These are phyloP conservation scores for Herpailurus yagouaroundi DNA, from an alignment of 2,113 vertebrate genomes.

Conservation along the genomic window DNA sequence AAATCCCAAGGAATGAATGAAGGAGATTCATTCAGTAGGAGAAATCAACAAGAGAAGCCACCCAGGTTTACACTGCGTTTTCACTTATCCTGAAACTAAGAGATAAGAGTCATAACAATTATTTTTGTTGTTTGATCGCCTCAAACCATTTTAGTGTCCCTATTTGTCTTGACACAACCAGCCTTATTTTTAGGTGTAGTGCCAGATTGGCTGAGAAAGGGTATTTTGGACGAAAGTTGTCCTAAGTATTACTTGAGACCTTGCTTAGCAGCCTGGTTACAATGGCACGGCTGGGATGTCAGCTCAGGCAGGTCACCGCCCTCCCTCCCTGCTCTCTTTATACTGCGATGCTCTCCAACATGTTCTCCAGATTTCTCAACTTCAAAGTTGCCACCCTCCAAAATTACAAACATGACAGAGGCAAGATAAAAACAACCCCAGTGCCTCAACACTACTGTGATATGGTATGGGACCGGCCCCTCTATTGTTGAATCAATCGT, in stretches of 20 bases:
- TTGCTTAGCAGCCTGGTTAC: background rate
- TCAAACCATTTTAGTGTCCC: background rate
- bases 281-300: background rate
- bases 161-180: background rate
- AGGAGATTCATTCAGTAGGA: background rate
- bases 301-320: background rate
- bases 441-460: background rate
- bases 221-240: background rate
- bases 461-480: background rate
- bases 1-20: background rate
- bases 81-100: background rate
- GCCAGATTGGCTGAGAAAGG: background rate
- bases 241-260: background rate
- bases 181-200: no score
- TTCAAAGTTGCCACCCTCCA: background rate
- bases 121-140: background rate
- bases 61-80: background rate
- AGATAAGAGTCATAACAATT: background rate
- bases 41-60: background rate
- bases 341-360: background rate
- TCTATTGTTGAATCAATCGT: background rate
- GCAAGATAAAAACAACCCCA: background rate
- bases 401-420: background rate
- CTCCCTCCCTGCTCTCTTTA: background rate
- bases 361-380: background rate